Evolutionary conservation across 2,113 vertebrate genomes (phyloP).

Genomic region (Donacobius atricapilla): DNA sequence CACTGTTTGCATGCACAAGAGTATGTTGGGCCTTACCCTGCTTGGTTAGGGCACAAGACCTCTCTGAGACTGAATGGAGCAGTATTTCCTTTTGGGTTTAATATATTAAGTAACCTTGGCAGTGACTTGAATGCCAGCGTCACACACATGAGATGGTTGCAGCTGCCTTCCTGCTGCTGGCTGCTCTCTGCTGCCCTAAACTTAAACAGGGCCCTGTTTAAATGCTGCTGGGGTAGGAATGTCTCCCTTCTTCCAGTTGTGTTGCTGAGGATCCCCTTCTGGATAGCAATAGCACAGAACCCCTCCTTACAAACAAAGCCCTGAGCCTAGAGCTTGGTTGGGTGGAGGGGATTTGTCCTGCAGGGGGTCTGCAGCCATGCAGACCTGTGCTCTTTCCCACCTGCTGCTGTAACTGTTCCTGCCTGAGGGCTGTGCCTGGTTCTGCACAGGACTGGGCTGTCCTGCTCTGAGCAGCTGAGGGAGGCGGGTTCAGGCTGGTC

Average conservation of each 20-base stretch:
- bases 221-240: not conserved
- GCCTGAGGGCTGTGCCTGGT: not conserved
- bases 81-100: not conserved
- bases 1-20: not conserved
- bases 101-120: not conserved
- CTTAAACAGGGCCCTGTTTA: not conserved
- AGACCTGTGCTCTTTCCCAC: not conserved
- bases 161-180: not conserved
- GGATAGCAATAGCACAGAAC: not conserved
- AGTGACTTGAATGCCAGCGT: not conserved
- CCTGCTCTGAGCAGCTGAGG: not conserved
- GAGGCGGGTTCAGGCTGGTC: not conserved
- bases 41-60: not conserved
- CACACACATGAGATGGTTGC: accelerated
- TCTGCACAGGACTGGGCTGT: not conserved
- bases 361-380: not conserved
- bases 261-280: not conserved
- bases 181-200: not conserved
- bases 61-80: not conserved
- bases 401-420: accelerated
- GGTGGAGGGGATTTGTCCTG: not conserved
- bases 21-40: not conserved
- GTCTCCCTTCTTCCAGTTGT: not conserved
- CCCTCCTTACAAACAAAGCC: not conserved
- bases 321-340: not conserved